A percentile compares a stretch with the other conserved stretches of the same genome.
phyloP scores from a whole-genome alignment of 2,888 invertebrate species.

The Ashinkailepas kermadecensis region DNA sequence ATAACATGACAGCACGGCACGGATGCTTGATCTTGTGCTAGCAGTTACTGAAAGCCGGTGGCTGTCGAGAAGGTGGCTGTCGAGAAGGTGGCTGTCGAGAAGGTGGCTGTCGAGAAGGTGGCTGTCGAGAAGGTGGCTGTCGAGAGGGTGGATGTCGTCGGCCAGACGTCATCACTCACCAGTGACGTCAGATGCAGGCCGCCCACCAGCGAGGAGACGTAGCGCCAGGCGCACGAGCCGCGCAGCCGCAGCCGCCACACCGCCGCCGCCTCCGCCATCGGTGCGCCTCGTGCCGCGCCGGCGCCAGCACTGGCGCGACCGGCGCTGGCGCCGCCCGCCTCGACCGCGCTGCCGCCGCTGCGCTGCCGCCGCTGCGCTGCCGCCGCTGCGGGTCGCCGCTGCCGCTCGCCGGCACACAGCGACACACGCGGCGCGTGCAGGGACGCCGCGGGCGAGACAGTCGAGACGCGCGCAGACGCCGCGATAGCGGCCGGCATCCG shows the following conservation, averaged over 20 bases:
- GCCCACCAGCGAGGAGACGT: neutral
- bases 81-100: no score
- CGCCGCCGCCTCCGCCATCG: neutral
- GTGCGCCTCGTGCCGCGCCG: neutral
- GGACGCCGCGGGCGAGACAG: no score
- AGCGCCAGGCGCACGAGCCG: neutral
- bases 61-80: no score
- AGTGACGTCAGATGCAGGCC: neutral
- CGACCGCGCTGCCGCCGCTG: neutral
- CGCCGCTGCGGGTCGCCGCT: neutral
- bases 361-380: neutral
- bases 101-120: no score
- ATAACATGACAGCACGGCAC: no score
- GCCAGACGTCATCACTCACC: neutral
- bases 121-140: no score
- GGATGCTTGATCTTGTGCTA: no score
- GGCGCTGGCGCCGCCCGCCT: neutral
- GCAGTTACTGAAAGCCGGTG: no score
- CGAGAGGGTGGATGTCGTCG: no score
- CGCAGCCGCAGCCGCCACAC: neutral
- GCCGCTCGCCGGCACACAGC: neutral
- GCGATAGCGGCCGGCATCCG: no score
- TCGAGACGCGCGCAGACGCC: no score
- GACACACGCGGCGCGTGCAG: no score
- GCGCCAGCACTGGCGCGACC: neutral